Base-by-base conservation (phyloP, 2,888 invertebrate species). In the Ophraella communa region DNA sequence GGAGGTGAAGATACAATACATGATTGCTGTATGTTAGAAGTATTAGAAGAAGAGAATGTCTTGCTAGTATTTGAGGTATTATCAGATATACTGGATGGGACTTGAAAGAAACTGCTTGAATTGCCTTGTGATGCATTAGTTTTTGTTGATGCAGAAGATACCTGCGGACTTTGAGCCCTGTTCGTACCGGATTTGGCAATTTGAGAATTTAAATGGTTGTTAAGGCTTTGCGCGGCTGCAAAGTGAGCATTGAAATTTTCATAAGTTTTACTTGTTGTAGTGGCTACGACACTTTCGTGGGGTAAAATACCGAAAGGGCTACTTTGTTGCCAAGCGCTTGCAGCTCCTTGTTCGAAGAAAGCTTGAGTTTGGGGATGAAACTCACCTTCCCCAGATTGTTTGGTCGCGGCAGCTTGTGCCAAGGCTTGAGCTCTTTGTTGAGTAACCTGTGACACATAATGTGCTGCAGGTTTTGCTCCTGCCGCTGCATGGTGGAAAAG, bases 231-330 rank as follows among this genome's bases (percentile, higher is more conserved):
- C 67, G 88, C 87, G 65, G 88, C 87, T 67, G 87, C 85, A 82
- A 90, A 90, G 78, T 89, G 89, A 67, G 89, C 86, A 81, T 89
- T 90, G 80, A 90, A 91, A 76, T 87, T 89, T 77, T 91, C 90
- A 79, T 90, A 90, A 52, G 75, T 77, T 69, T 76, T 76, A 53
- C 76, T 81, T 77, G 88, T 88, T 27, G 89, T 87, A 24, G 88
- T 85, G 14, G 84, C 79, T 70, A 90, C 89, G 71, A 91, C 89
- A 84, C 89, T 91, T 82, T 92, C 91, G 80, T 92, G 91, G 17
- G 91, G 91, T 76, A 92, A 81, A 74, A 92, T 90, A 65, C 91
- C 91, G 80, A 92, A 91, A 1, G 92, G 91, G 76, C 91, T 91
- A 74, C 87, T 90, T 74, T 91, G 90, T 81, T 92, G 92, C 92